phyloP scores from a whole-genome alignment of 2,797 vertebrate species.

The Triplophysa bombifrons region DNA sequence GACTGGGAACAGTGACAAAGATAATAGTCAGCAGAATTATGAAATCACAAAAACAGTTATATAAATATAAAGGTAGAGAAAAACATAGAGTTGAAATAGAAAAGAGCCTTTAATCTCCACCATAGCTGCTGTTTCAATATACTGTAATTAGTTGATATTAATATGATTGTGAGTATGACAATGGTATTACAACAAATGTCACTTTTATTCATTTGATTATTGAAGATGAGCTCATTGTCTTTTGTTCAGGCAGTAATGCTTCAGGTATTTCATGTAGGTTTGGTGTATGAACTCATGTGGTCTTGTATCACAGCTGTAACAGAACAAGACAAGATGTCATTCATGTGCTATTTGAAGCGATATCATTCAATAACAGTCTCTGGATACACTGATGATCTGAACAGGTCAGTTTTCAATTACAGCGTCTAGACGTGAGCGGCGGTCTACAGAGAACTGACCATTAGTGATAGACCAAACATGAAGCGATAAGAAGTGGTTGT shows the following conservation, averaged over 20 bases:
- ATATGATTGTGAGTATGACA: too few relatives aligned
- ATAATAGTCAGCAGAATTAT: too few relatives aligned
- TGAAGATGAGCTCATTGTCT: slow-evolving; percentile 11
- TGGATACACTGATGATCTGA: slow-evolving; percentile 54
- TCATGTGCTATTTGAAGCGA: slow-evolving; percentile 53
- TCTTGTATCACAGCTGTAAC: slow-evolving; percentile 25
- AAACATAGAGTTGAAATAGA: too few relatives aligned
- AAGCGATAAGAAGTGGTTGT: not conserved
- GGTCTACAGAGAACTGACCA: slow-evolving; percentile 10
- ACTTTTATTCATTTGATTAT: too few relatives aligned
- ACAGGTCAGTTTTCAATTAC: slow-evolving; percentile 53
- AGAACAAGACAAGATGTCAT: slow-evolving; percentile 52
- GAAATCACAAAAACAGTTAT: too few relatives aligned
- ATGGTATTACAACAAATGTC: too few relatives aligned
- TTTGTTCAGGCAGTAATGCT: too few relatives aligned
- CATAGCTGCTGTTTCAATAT: too few relatives aligned
- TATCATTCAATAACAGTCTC: slow-evolving; percentile 44
- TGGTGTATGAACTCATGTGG: slow-evolving; percentile 11
- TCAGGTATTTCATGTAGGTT: not conserved
- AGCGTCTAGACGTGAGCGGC: slow-evolving; percentile 51
- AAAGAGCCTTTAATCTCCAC: too few relatives aligned
- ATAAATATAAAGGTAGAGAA: too few relatives aligned
- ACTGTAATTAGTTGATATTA: too few relatives aligned
- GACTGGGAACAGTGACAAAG: too few relatives aligned
- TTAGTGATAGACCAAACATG: slow-evolving; percentile 12